Percentiles rank a stretch among this genome's conserved stretches.
Conservation (phyloP, 2,888 invertebrate genomes). For the Nomada fabriciana region DNA sequence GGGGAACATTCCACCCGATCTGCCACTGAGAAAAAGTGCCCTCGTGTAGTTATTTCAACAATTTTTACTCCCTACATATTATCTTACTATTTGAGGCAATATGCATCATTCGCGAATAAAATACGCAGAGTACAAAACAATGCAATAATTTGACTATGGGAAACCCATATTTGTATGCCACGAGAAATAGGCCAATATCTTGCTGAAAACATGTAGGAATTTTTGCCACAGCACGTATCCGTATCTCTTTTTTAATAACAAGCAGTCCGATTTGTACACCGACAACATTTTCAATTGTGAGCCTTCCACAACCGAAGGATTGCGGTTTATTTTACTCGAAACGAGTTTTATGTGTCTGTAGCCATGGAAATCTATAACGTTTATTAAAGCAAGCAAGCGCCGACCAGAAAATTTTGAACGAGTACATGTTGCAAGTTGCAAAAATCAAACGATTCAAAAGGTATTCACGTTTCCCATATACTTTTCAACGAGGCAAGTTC, state of each 20-base stretch:
- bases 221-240: too few relatives aligned
- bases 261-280: too few relatives aligned
- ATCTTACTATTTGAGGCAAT: neutral
- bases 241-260: too few relatives aligned
- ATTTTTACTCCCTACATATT: constrained; percentile 19
- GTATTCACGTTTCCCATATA: neutral
- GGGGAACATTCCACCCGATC: constrained; percentile 46
- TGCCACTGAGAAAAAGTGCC: constrained; percentile 31
- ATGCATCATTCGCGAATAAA: neutral
- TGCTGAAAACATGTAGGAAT: too few relatives aligned
- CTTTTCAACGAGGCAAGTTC: neutral
- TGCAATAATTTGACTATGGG: too few relatives aligned
- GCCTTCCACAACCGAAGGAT: neutral
- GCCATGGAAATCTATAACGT: neutral
- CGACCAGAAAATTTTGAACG: neutral
- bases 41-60: neutral
- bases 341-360: neutral
- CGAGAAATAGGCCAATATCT: too few relatives aligned
- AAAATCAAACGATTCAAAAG: constrained; percentile 3
- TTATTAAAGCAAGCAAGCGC: neutral
- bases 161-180: too few relatives aligned
- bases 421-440: neutral
- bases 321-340: neutral
- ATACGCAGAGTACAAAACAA: neutral
- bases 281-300: neutral